Evolutionary conservation across 2,888 invertebrate species (phyloP), one percentile per base, ranked within the genome.

Genomic region (Lypha dubia): DNA sequence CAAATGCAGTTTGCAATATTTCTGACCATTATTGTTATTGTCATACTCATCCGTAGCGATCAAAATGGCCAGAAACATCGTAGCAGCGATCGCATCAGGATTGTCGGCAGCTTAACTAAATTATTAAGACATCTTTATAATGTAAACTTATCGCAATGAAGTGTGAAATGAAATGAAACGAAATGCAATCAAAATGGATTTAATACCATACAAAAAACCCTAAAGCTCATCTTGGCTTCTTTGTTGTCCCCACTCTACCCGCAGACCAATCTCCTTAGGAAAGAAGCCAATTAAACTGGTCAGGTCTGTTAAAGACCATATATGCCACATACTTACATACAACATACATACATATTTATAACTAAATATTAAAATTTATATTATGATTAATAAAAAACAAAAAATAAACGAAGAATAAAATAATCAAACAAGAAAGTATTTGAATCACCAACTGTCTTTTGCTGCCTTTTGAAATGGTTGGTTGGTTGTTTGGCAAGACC

Each of bases 51-150:
- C 41, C 79, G 49, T 63, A 38, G 62, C 79, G 53, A 28, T 53
- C 38, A 56, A 46, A 89, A 88, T 89, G 88, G 89, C 87, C 83
- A 87, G 85, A 87, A 89, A 87, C 86, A 87, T 87, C 87, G 86
- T 87, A 87, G 81, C 86, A 87, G 56, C 74, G 5, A n/a, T n/a
- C n/a, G 2, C 28, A 68, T 62, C 82, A 74, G 62, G 67, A 73
- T 84, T 84, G 77, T 70, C 81, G 83, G 77, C 87, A 86, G 88
- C 89, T 89, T 88, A 89, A 89, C 89, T 90, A 89, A 90, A 90
- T 90, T 90, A 90, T 90, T 90, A 90, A 90, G 89, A 90, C 89
- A 90, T 89, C 90, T 90, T 90, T 90, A 90, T 90, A 87, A 89
- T 79, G 88, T 88, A 88, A 84, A 81, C 81, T 84, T 84, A 89